These are phyloP conservation scores for Microctenopoma stevenorrisi DNA, from an alignment of 2,797 vertebrate genomes.

Conservation along the genomic window DNA sequence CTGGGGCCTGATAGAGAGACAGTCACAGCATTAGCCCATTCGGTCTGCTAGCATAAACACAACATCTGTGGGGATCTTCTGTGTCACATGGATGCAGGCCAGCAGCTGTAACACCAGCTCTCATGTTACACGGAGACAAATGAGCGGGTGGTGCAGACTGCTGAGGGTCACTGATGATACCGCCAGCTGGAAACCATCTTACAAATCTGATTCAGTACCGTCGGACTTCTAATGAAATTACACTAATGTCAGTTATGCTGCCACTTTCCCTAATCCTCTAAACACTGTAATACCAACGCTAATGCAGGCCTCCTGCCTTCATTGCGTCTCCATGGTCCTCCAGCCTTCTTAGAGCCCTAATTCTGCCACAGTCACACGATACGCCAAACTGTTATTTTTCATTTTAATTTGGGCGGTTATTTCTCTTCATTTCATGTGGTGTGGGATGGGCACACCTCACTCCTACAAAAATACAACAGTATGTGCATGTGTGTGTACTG, in stretches of 20 bases:
- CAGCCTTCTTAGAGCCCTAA: neutral
- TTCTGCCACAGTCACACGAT: too few species aligned
- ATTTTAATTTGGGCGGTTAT: too few species aligned
- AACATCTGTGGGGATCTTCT: constrained; percentile 28
- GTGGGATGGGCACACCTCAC: too few species aligned
- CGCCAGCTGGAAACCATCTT: constrained; percentile 4
- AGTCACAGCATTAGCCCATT: constrained; percentile 1
- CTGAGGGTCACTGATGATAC: neutral
- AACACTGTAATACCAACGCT: neutral
- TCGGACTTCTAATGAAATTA: constrained; percentile 7
- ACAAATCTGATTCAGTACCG: constrained; percentile 21
- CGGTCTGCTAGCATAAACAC: neutral
- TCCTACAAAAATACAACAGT: too few species aligned
- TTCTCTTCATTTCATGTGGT: too few species aligned
- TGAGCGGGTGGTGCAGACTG: neutral
- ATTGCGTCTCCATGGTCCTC: neutral
- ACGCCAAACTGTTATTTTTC: too few species aligned
- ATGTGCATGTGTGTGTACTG: too few species aligned
- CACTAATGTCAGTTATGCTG: neutral
- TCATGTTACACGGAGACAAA: constrained; percentile 32
- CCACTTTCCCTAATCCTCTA: neutral
- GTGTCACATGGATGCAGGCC: constrained; percentile 28
- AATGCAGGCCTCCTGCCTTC: neutral
- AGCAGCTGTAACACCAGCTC: constrained; percentile 5
- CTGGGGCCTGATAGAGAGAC: constrained; percentile 9